Percentiles rank a stretch among this genome's conserved stretches.
Conservation (phyloP, 2,888 invertebrate species). For the Eupithecia inturbata region DNA sequence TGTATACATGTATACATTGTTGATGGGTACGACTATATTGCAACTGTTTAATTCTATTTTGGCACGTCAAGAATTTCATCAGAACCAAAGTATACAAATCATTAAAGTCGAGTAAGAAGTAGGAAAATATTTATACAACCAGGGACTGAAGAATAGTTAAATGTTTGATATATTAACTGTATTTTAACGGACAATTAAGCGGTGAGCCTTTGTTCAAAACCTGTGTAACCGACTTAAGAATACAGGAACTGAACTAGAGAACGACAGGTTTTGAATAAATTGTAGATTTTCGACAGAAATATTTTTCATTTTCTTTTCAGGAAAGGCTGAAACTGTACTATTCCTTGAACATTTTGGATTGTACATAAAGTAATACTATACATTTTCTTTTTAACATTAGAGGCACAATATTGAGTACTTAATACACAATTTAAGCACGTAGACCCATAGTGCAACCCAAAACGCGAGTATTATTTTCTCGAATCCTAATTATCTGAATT, state of each 20-base stretch:
- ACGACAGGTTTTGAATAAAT: slow-evolving; percentile 81
- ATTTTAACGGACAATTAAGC: slow-evolving; percentile 81
- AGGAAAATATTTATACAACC: slow-evolving; percentile 84
- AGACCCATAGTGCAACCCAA: slow-evolving; percentile 46
- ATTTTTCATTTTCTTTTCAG: slow-evolving; percentile 60
- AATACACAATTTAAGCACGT: slow-evolving; percentile 50
- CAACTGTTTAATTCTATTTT: slow-evolving; percentile 84
- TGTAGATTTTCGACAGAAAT: slow-evolving; percentile 74
- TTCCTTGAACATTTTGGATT: slow-evolving; percentile 64
- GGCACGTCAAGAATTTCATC: slow-evolving; percentile 83
- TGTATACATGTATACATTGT: slow-evolving; percentile 85
- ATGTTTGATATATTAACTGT: slow-evolving; percentile 84
- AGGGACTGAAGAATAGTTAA: slow-evolving; percentile 84
- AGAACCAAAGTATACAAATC: slow-evolving; percentile 85
- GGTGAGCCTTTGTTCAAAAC: slow-evolving; percentile 81
- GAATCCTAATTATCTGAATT: background rate
- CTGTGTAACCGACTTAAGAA: slow-evolving; percentile 75
- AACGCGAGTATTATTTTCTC: slow-evolving; percentile 38
- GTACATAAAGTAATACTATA: slow-evolving; percentile 65
- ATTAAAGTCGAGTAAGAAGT: slow-evolving; percentile 83
- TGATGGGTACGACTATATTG: slow-evolving; percentile 84
- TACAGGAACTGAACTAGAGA: slow-evolving; percentile 79
- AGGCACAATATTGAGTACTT: slow-evolving; percentile 52
- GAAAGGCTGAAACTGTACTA: slow-evolving; percentile 69
- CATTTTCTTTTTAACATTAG: slow-evolving; percentile 55